Evolutionary conservation across 1,140 invertebrate genomes (phyloP).

Genomic region (Aphaenogaster ashmeadi): DNA sequence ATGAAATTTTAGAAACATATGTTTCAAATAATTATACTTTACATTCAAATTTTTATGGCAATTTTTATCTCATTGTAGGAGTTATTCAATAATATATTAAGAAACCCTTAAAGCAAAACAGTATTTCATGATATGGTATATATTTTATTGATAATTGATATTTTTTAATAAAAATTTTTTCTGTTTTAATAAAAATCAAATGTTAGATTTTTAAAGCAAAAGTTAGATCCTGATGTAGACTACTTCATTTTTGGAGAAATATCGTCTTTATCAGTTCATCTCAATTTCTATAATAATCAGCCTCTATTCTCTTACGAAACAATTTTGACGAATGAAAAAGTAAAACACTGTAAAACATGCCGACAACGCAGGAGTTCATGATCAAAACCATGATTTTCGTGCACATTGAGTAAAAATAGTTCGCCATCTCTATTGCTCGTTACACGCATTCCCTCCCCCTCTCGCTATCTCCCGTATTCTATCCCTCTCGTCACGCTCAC

Average conservation of each 20-base stretch:
- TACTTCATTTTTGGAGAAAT: background rate
- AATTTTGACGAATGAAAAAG: slow-evolving; percentile 12
- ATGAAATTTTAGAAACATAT: background rate
- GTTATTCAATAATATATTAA: background rate
- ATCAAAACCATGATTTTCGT: slow-evolving; percentile 49
- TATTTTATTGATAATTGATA: background rate
- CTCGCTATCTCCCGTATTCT: slow-evolving; percentile 18
- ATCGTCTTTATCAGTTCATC: background rate
- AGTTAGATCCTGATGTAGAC: background rate
- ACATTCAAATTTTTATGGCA: background rate
- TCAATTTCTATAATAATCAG: slow-evolving; percentile 23
- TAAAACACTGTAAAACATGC: slow-evolving; percentile 35
- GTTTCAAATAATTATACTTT: background rate
- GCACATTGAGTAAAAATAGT: slow-evolving; percentile 60
- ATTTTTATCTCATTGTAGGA: background rate
- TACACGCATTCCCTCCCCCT: background rate
- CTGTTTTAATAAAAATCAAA: background rate
- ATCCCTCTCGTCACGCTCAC: slow-evolving; percentile 54
- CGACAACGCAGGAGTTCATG: background rate
- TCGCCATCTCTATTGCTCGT: slow-evolving; percentile 17
- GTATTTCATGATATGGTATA: background rate
- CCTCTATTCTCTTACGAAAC: background rate
- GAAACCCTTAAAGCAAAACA: background rate
- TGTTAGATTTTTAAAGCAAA: background rate
- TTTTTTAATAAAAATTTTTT: background rate